Percentiles rank a stretch among this genome's conserved stretches.
These are phyloP conservation scores for Agriotes lineatus DNA, from an alignment of 2,888 invertebrate genomes.

Conservation along the genomic window DNA sequence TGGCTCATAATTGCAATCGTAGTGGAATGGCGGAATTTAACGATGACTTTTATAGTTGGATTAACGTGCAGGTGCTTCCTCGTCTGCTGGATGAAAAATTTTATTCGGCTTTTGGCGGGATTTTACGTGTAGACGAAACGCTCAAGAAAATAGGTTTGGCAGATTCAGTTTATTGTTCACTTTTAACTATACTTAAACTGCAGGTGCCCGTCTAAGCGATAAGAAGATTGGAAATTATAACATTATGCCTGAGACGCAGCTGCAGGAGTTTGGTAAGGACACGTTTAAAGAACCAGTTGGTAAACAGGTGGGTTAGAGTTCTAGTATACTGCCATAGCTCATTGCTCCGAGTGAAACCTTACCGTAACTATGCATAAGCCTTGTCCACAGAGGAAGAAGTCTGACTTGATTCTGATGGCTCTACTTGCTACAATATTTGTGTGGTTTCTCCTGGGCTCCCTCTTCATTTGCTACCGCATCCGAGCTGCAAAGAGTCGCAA, in stretches of 20 bases:
- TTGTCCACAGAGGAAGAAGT: conserved; percentile 33
- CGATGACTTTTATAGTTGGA: conserved; percentile 69
- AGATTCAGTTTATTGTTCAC: no score
- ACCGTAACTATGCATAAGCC: no score
- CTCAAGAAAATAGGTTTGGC: conserved; percentile 60
- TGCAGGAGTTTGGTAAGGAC: conserved; percentile 23
- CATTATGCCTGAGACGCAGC: conserved; percentile 50
- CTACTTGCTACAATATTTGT: conserved; percentile 59
- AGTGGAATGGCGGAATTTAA: conserved; percentile 66
- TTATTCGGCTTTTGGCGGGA: conserved; percentile 69
- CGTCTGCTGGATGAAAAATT: conserved; percentile 73
- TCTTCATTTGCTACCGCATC: conserved; percentile 60
- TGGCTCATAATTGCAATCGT: conserved; percentile 60
- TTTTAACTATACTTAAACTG: not conserved
- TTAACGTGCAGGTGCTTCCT: conserved; percentile 65
- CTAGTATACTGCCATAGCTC: no score
- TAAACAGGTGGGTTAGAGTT: not conserved
- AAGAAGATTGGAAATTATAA: conserved; percentile 50
- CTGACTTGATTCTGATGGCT: conserved; percentile 52
- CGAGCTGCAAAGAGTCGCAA: conserved; percentile 11
- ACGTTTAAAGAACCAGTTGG: no score
- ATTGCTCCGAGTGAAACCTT: no score
- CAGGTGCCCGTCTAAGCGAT: conserved; percentile 8
- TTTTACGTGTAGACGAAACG: conserved; percentile 62
- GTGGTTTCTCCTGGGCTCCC: conserved; percentile 63